These are phyloP conservation scores for Falco naumanni DNA, from an alignment of 2,797 vertebrate genomes.

Conservation along the genomic window DNA sequence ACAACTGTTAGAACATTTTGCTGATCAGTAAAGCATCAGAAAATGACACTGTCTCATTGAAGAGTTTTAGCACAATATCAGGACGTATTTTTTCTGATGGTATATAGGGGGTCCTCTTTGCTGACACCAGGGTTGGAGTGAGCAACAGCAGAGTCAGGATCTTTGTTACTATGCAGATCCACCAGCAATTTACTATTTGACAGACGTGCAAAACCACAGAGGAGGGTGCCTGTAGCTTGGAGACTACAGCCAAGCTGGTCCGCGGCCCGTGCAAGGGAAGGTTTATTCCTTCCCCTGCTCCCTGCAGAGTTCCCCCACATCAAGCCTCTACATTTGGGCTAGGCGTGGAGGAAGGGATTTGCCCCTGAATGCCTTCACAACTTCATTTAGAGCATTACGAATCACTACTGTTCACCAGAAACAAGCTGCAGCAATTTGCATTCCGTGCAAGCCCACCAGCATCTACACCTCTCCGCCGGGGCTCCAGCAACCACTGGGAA, in stretches of 20 bases:
- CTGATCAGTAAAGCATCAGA: neutral
- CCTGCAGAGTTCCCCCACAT: neutral
- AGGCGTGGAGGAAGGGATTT: conserved; percentile 45
- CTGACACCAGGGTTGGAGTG: fast-evolving
- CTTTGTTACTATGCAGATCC: neutral
- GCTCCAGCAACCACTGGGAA: neutral
- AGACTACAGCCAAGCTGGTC: neutral
- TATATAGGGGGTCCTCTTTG: neutral
- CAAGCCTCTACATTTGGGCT: neutral
- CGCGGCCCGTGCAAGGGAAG: neutral
- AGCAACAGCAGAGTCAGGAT: neutral
- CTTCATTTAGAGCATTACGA: conserved; percentile 6
- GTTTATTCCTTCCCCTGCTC: neutral
- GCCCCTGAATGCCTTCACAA: conserved; percentile 17
- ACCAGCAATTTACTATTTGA: neutral
- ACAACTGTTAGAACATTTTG: neutral
- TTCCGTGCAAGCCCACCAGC: conserved; percentile 11
- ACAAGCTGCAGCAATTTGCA: neutral
- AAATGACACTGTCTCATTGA: fast-evolving
- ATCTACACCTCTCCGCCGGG: neutral
- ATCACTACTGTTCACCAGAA: neutral
- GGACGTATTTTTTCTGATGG: neutral
- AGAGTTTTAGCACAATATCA: neutral
- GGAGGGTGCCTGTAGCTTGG: neutral
- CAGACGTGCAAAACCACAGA: neutral